Conservation (phyloP, 1,140 invertebrate species). For the Diorhabda carinulata region DNA sequence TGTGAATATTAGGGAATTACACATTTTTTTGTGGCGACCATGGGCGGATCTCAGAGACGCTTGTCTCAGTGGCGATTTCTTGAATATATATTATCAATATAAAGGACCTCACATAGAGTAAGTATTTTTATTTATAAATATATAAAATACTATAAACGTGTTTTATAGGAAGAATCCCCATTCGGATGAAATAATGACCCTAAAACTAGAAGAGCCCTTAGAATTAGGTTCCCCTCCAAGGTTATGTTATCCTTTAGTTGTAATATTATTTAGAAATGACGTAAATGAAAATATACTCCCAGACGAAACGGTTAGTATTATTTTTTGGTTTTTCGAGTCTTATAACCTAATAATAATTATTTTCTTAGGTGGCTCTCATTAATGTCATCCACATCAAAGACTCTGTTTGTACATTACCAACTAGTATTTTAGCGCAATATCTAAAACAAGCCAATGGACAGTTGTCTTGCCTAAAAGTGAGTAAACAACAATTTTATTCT, state of each 20-base stretch:
- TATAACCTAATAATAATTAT: neutral
- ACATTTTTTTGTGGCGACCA: slow-evolving; percentile 68
- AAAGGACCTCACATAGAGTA: slow-evolving; percentile 49
- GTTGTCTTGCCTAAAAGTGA: slow-evolving; percentile 74
- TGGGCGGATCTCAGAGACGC: slow-evolving; percentile 61
- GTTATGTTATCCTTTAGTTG: slow-evolving; percentile 70
- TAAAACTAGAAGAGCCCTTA: slow-evolving; percentile 59
- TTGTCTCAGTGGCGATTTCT: slow-evolving; percentile 54
- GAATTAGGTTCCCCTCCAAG: slow-evolving; percentile 68
- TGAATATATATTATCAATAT: slow-evolving; percentile 53
- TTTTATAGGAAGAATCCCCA: slow-evolving; percentile 60
- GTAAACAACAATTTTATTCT: neutral
- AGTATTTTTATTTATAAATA: slow-evolving; percentile 21
- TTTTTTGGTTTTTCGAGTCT: neutral
- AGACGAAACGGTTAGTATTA: slow-evolving; percentile 64
- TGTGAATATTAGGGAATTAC: slow-evolving; percentile 68
- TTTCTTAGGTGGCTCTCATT: slow-evolving; percentile 66
- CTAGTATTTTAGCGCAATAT: slow-evolving; percentile 74
- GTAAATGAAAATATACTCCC: slow-evolving; percentile 60
- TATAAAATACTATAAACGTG: neutral
- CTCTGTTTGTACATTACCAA: slow-evolving; percentile 69
- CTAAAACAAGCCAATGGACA: slow-evolving; percentile 78
- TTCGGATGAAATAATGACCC: slow-evolving; percentile 59
- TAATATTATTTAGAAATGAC: slow-evolving; percentile 64
- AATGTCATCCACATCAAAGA: slow-evolving; percentile 78